These are phyloP conservation scores for Spisula subtruncata DNA, from an alignment of 2,888 invertebrate species.

Conservation along the genomic window DNA sequence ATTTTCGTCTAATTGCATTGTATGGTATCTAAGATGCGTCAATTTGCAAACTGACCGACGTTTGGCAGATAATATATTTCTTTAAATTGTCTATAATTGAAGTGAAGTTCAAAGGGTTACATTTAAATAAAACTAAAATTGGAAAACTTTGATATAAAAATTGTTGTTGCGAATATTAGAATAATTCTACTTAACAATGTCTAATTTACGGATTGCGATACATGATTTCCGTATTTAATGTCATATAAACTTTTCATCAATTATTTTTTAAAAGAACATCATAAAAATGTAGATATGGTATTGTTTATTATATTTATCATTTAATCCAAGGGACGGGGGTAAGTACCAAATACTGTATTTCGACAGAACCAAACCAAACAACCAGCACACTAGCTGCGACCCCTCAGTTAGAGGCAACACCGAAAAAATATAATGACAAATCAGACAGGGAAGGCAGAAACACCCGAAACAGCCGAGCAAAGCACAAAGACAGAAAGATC, in stretches of 20 bases:
- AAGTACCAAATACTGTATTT: too few relatives aligned
- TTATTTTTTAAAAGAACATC: background rate
- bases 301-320: too few relatives aligned
- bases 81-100: slow-evolving; percentile 28
- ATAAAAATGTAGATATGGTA: background rate
- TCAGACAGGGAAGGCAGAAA: too few relatives aligned
- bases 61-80: slow-evolving; percentile 29
- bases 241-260: background rate
- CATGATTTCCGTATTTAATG: background rate
- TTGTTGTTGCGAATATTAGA: background rate
- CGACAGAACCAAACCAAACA: too few relatives aligned
- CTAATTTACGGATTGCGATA: background rate
- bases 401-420: too few relatives aligned
- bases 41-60: slow-evolving; percentile 47
- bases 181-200: background rate
- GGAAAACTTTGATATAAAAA: background rate
- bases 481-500: too few relatives aligned
- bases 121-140: slow-evolving; percentile 18
- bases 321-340: too few relatives aligned
- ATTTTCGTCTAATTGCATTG: slow-evolving; percentile 34
- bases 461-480: too few relatives aligned
- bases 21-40: slow-evolving; percentile 38
- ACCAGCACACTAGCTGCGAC: too few relatives aligned
- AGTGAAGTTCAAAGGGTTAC: background rate
- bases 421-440: too few relatives aligned